Evolutionary conservation across 2,888 invertebrate genomes (phyloP), one percentile per base, ranked within the genome.

Genomic region (Agonopterix heracliana): DNA sequence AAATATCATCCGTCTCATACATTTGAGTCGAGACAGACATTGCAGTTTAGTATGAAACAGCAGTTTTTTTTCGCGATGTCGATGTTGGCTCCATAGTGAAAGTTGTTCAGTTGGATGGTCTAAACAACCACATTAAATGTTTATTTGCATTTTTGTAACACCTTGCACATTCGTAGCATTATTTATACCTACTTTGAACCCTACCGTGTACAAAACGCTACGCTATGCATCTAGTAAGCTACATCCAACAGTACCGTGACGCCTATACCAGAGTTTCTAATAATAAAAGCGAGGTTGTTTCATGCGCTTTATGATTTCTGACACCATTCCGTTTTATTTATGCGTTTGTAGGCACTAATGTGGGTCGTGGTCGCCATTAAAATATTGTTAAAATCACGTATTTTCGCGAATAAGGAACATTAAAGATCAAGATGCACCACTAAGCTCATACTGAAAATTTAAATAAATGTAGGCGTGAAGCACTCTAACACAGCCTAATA

Each of bases 281-380:
- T 78, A 74, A 68, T 82, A 74, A 54, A 26, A 62, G 50, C 79
- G 74, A 78, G 80, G 79, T 67, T 78, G 66, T 66, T 74, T 66
- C 68, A 74, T 71, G 71, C 74, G 71, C 76, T 74, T 79, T 83
- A 83, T 81, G 76, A 81, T 82, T 79, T 74, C 77, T 74, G 69
- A 73, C 71, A 71, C 68, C 59, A 71, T 78, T 79, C 62, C 61
- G 60, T 60, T 68, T 71, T 74, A 78, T 75, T 75, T 72, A 70
- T 69, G 69, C 63, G 59, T 60, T 61, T 66, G 60, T 63, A 60
- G 58, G 60, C 55, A 60, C 47, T 50, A 50, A 78, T 74, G 60
- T 71, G 63, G 79, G 75, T 69, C 73, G 71, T 49, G 67, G 65
- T 59, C 67, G 59, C 47, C 54, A 55, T 53, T 49, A 55, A 56